Conservation (phyloP, 2,888 invertebrate genomes). For the Pandemis cinnamomeana region DNA sequence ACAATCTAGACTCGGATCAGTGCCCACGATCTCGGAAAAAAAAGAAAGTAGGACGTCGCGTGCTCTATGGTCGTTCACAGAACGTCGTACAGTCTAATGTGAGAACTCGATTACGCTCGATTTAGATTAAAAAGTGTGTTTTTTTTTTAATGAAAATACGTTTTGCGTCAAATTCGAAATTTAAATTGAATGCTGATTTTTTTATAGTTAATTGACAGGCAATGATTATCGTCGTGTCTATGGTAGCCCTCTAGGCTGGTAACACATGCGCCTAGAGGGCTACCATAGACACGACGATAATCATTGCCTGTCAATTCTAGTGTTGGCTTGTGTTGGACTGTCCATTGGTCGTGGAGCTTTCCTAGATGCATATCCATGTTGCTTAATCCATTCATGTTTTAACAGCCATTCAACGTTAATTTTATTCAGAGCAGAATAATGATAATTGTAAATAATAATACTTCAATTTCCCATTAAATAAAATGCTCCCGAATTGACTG, state of each 20-base stretch:
- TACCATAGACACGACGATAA: too few species aligned
- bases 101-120: conserved; percentile 58
- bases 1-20: conserved; percentile 25
- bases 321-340: too few species aligned
- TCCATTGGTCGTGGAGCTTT: too few species aligned
- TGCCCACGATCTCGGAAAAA: conserved; percentile 45
- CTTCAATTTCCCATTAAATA: too few species aligned
- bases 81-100: conserved; percentile 52
- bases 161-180: neutral
- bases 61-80: conserved; percentile 53
- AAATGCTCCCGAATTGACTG: too few species aligned
- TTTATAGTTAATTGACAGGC: neutral
- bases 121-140: conserved; percentile 33
- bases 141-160: neutral
- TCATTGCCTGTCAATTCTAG: neutral
- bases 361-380: too few species aligned
- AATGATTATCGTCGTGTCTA: neutral
- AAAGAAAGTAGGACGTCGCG: conserved; percentile 63
- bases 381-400: too few species aligned
- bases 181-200: neutral
- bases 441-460: too few species aligned
- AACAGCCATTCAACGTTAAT: too few species aligned
- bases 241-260: too few species aligned
- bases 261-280: too few species aligned
- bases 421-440: too few species aligned